Percentiles rank a stretch among this genome's conserved stretches.
These are phyloP conservation scores for Aphis craccivora DNA, from an alignment of 1,140 invertebrate genomes.

Conservation along the genomic window DNA sequence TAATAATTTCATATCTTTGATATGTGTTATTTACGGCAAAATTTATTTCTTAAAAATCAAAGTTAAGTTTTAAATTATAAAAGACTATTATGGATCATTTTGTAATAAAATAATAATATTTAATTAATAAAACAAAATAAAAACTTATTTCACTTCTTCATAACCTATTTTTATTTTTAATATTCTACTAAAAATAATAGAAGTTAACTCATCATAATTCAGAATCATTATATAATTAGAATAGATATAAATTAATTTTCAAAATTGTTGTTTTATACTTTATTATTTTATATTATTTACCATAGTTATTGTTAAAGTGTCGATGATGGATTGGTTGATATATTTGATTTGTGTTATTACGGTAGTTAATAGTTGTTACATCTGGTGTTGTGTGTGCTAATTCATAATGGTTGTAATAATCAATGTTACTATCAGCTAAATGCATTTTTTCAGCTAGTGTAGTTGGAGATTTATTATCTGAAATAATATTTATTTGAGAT, in stretches of 20 bases:
- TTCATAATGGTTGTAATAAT: neutral
- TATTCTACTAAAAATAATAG: too few species aligned
- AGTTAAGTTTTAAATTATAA: too few species aligned
- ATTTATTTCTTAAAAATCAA: too few species aligned
- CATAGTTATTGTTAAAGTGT: constrained; percentile 17
- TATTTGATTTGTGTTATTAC: constrained; percentile 22
- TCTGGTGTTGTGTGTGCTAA: neutral
- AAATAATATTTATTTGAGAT: neutral
- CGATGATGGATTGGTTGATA: constrained; percentile 7
- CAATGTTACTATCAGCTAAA: neutral
- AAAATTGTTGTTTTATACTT: neutral
- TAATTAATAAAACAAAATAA: too few species aligned
- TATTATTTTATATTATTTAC: constrained; percentile 1
- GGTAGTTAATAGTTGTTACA: neutral
- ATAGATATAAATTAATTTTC: neutral
- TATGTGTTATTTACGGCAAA: too few species aligned
- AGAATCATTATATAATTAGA: neutral
- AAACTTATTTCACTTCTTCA: too few species aligned
- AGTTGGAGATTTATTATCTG: neutral
- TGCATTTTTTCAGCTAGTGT: neutral
- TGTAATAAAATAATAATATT: too few species aligned
- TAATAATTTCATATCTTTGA: too few species aligned
- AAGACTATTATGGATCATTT: too few species aligned
- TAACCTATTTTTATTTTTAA: too few species aligned
- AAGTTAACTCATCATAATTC: too few species aligned